These are phyloP conservation scores for Riparia riparia DNA, from an alignment of 2,113 vertebrate species.

Conservation along the genomic window DNA sequence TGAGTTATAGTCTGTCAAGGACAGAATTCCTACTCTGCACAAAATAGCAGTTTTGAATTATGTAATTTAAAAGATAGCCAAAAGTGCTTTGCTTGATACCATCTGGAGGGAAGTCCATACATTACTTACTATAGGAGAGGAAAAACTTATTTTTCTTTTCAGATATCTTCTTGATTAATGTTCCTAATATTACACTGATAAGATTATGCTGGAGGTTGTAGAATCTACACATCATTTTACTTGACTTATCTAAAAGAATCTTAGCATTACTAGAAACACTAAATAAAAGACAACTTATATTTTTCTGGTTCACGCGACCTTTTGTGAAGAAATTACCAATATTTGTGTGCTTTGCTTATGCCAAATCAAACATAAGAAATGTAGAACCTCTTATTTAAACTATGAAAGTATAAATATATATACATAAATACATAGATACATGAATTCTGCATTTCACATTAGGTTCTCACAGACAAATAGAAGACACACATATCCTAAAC, in stretches of 20 bases:
- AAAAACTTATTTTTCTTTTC: background rate
- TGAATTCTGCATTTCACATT: background rate
- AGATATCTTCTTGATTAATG: background rate
- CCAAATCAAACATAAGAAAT: background rate
- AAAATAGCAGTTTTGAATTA: background rate
- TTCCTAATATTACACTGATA: background rate
- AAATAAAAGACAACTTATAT: background rate
- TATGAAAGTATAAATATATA: background rate
- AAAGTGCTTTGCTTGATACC: background rate
- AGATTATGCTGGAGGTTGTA: background rate
- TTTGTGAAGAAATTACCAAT: background rate
- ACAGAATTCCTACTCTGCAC: background rate
- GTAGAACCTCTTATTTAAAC: background rate
- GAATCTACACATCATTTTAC: background rate
- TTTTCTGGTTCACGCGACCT: background rate
- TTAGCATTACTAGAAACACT: background rate
- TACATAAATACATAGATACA: no score
- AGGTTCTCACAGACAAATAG: background rate
- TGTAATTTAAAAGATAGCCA: background rate
- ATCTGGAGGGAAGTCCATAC: background rate
- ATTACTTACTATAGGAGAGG: background rate
- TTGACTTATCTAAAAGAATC: background rate
- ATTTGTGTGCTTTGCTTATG: background rate
- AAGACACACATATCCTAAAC: accelerated
- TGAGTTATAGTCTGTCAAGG: background rate